Evolutionary conservation across 2,113 vertebrate species (phyloP), one percentile per base, ranked within the genome.

Genomic region (Cheilinus undulatus): DNA sequence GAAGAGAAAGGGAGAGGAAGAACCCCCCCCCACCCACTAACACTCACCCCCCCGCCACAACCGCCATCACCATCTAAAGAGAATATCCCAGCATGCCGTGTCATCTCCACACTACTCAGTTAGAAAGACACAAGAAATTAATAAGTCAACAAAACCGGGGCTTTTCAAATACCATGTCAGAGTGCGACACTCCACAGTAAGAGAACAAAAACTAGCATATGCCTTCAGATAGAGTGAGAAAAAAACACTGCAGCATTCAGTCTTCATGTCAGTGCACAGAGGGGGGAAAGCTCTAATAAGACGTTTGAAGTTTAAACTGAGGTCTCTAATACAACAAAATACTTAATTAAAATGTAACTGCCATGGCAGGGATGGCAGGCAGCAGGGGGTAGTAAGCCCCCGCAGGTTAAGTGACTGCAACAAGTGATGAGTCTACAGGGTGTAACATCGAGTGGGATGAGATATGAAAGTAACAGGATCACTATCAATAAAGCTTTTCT

Each of bases 111-210:
- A 85, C 77, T 60, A 76, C 88, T 89, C 90, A 72, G 80, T 89
- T 78, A 84, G 81, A 86, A 73, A 85, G 85, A 92, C 58, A 86
- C 82, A 82, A 83, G 82, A 80, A 91, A 93, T 93, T 92, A 93
- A 92, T 91, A 93, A 91, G 87, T 93, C 86, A 92, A 90, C 88
- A 90, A 89, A 91, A 83, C 74, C 45, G 62, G 76, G 70, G 80
- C 50, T 86, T 90, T 85, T 85, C 49, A 87, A 84, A 83, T 72
- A 82, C 45, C 36, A 51, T 82, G 77, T 85, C 72, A 82, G 52
- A 51, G 65, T 70, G 64, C 50, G 70, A 69, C 63, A 64, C 9
- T 78, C 24, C 76, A 48, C 45, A 51, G 58, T 26, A 60, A 4
- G 73, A 80, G 66, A 88, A 86, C 54, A 76, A 83, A 77, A 83